Evolutionary conservation across 2,797 vertebrate genomes (phyloP), one percentile per base, ranked within the genome.

Genomic region (Pelochelys cantorii): DNA sequence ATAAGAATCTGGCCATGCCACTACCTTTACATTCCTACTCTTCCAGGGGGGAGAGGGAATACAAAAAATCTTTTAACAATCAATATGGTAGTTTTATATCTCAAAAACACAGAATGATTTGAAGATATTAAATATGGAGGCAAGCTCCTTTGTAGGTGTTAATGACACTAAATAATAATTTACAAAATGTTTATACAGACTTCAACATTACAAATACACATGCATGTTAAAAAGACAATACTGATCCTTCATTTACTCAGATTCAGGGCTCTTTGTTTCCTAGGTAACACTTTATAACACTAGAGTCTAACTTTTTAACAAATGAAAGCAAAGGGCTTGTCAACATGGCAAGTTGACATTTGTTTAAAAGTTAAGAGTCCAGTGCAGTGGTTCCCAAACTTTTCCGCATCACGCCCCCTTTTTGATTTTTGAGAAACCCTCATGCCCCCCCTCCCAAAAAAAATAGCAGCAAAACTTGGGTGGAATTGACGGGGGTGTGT

Each of bases 281-380:
- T 83, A 92, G 88, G 87, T 57, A 91, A 84, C 83, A 23, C n/a
- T 29, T 20, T 22, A 84, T 85, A 60, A 89, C 90, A 85, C 60
- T 31, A 65, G 48, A 62, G 42, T 20, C 20, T 37, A 71, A 71
- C 34, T 10, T 71, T 71, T 71, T 37, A 37, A 34, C 20, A 20
- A 71, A 71, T 71, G 68, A 22, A 34, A 11, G 17, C 34, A 71
- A 37, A 71, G 18, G 68, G 59, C 27, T 60, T 60, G 59, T 29
- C 27, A 60, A 60, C 27, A 62, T 29, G 27, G 27, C 59, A 62
- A 29, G 27, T 8, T 48, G 42, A 48, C 42, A 48, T 48, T 48
- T 48, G 42, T 48, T 42, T 48, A 48, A 48, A 48, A 48, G 42
- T 48, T 48, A 48, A 48, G 42, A 48, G 42, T 48, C 42, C 8